phyloP scores from a whole-genome alignment of 2,888 invertebrate species.

The Neocrepidodera transversa region DNA sequence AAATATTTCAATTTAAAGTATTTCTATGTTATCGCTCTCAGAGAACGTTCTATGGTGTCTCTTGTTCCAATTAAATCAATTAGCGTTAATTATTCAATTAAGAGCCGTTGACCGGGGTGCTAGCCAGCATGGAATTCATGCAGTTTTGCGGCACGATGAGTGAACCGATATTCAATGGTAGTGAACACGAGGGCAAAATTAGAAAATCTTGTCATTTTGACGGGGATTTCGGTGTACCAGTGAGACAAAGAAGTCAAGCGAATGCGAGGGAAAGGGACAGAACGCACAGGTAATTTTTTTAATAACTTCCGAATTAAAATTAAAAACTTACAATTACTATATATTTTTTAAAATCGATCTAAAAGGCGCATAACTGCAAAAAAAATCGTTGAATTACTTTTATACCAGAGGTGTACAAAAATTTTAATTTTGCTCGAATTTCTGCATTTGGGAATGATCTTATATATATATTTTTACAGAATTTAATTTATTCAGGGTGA shows the following conservation, averaged over 20 bases:
- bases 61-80: conserved; percentile 21
- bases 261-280: conserved; percentile 84
- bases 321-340: too few relatives aligned
- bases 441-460: too few relatives aligned
- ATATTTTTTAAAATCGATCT: too few relatives aligned
- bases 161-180: conserved; percentile 27
- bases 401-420: too few relatives aligned
- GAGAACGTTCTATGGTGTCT: conserved; percentile 7
- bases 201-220: conserved; percentile 40
- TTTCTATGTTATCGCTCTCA: conserved; percentile 6
- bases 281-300: conserved; percentile 74
- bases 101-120: conserved; percentile 7
- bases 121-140: conserved; percentile 35
- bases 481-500: too few relatives aligned
- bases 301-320: too few relatives aligned
- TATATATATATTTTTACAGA: too few relatives aligned
- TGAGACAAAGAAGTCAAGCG: conserved; percentile 76
- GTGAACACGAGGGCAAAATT: conserved; percentile 33
- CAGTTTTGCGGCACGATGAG: conserved; percentile 29
- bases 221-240: conserved; percentile 41
- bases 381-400: too few relatives aligned
- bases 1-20: conserved; percentile 14
- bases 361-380: too few relatives aligned
- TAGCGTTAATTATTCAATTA: conserved; percentile 22
- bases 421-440: too few relatives aligned